phyloP scores from a whole-genome alignment of 1,140 invertebrate genomes.

The Drosophila ficusphila region DNA sequence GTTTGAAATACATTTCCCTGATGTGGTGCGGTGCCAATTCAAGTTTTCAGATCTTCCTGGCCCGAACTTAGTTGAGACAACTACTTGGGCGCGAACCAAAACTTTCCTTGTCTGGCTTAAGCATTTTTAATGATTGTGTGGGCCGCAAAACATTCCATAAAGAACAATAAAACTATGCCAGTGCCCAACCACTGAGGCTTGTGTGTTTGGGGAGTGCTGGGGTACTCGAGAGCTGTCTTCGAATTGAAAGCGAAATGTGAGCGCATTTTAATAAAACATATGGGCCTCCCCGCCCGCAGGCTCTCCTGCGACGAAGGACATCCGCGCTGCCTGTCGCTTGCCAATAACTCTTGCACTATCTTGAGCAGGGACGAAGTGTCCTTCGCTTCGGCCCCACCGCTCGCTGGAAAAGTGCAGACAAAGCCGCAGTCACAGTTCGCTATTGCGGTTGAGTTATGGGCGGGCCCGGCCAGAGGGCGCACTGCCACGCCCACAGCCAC shows the following conservation, averaged over 20 bases:
- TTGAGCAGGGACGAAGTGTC: slow-evolving; percentile 27
- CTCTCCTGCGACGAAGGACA: slow-evolving; percentile 1
- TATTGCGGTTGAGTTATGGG: slow-evolving; percentile 66
- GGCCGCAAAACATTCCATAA: slow-evolving; percentile 35
- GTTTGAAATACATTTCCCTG: slow-evolving; percentile 7
- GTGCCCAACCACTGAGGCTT: slow-evolving; percentile 26
- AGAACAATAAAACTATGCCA: slow-evolving; percentile 35
- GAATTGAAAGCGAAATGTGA: slow-evolving; percentile 78
- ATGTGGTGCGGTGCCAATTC: slow-evolving; percentile 7
- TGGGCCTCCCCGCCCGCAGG: slow-evolving; percentile 39
- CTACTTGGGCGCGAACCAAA: slow-evolving; percentile 28
- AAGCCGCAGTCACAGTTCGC: slow-evolving; percentile 68
- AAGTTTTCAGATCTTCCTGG: slow-evolving; percentile 8
- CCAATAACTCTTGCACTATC: slow-evolving; percentile 79
- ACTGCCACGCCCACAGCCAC: slow-evolving; percentile 44
- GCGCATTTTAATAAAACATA: slow-evolving; percentile 80
- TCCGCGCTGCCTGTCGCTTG: slow-evolving; percentile 46
- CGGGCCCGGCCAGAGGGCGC: slow-evolving; percentile 13
- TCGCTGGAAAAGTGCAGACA: slow-evolving; percentile 69
- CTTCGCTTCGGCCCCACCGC: slow-evolving; percentile 43
- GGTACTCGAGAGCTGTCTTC: slow-evolving; percentile 53
- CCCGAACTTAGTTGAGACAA: slow-evolving; percentile 17
- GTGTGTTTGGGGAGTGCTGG: slow-evolving; percentile 23
- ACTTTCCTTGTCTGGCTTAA: slow-evolving; percentile 39
- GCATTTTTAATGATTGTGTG: slow-evolving; percentile 59